These are phyloP conservation scores for Orthonychiurus folsomi DNA, from an alignment of 2,888 invertebrate species.

Conservation along the genomic window DNA sequence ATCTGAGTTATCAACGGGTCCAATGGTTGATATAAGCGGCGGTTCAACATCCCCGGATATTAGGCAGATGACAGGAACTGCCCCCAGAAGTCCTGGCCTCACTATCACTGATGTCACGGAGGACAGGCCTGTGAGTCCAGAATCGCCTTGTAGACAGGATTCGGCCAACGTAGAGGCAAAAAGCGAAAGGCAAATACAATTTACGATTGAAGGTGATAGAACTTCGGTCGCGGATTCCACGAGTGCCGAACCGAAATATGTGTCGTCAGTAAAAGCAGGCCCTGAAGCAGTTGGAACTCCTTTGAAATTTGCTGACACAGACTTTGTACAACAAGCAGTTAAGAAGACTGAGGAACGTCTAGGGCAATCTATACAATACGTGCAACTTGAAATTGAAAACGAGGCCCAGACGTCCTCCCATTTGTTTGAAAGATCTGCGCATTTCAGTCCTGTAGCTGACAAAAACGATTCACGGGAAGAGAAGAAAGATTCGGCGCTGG, in stretches of 20 bases:
- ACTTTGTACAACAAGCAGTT: background rate
- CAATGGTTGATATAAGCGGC: conserved; percentile 26
- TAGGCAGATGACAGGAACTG: background rate
- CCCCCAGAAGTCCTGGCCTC: conserved; percentile 1
- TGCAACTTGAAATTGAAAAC: background rate
- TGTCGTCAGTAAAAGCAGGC: too few species aligned
- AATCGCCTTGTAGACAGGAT: background rate
- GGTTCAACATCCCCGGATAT: conserved; percentile 5
- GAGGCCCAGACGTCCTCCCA: background rate
- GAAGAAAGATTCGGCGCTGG: background rate
- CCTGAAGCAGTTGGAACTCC: too few species aligned
- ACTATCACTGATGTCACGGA: conserved; percentile 13
- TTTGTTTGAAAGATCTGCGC: background rate
- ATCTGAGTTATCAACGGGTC: conserved; percentile 32
- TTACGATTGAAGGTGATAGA: background rate
- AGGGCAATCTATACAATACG: background rate
- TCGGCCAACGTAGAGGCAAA: background rate
- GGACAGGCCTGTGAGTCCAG: background rate
- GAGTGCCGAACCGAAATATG: too few species aligned
- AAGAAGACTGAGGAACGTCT: too few species aligned
- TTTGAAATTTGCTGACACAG: background rate
- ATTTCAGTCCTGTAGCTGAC: too few species aligned
- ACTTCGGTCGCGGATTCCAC: too few species aligned
- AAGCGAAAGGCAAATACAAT: background rate
- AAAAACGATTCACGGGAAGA: too few species aligned